Evolutionary conservation across 2,888 invertebrate species (phyloP).

Genomic region (Litoditis marina): DNA sequence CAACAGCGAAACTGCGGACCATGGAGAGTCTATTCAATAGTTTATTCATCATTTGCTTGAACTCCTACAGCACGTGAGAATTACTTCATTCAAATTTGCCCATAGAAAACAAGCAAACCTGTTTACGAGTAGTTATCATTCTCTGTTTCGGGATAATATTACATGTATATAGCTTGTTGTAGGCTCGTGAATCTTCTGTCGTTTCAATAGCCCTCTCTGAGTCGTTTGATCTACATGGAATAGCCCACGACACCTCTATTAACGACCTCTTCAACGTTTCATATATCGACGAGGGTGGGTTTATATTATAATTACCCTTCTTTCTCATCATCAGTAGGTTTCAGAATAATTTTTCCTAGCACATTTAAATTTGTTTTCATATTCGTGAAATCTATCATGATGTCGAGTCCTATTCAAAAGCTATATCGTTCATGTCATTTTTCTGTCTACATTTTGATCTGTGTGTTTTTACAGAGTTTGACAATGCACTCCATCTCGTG

Average conservation of each 20-base stretch:
- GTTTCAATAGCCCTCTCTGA: conserved; percentile 47
- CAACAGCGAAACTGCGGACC: too few species aligned
- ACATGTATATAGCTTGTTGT: too few species aligned
- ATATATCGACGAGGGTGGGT: conserved; percentile 46
- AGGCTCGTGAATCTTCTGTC: conserved; percentile 41
- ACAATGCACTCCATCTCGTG: conserved; percentile 48
- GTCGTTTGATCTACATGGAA: conserved; percentile 35
- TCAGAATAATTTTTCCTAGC: too few species aligned
- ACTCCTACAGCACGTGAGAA: neutral
- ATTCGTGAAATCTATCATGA: too few species aligned
- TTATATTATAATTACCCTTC: neutral
- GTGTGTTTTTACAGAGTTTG: conserved; percentile 45
- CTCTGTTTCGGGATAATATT: too few species aligned
- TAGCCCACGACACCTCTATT: conserved; percentile 28
- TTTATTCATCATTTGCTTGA: neutral
- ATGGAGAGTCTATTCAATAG: too few species aligned
- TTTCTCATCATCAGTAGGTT: neutral
- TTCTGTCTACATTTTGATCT: too few species aligned
- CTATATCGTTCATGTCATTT: too few species aligned
- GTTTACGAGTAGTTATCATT: too few species aligned
- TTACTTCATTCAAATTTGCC: conserved; percentile 1
- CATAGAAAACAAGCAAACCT: too few species aligned
- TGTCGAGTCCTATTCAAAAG: too few species aligned
- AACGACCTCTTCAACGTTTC: conserved; percentile 40
- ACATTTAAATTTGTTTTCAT: too few species aligned